Base-by-base conservation (phyloP, 2,113 vertebrate species). In the Ophthalmolycus amberensis region DNA sequence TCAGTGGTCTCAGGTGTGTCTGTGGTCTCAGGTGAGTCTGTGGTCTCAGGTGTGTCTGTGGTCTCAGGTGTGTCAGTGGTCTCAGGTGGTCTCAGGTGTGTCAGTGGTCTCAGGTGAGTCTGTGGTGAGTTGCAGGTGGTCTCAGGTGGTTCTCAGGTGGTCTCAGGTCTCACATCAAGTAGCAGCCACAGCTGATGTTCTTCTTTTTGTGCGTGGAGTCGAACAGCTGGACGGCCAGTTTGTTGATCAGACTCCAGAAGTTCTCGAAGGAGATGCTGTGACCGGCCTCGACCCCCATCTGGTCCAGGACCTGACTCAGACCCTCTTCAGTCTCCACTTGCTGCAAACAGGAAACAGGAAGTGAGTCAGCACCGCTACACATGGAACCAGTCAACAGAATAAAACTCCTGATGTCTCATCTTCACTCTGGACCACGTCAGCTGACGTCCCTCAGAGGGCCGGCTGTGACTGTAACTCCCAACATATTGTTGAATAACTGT, bases 241-340 rank as follows among this genome's bases (percentile, higher is more conserved):
- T 63, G 85, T 91, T 82, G 75, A 92, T 77, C 79, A 93, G 77
- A 5, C 15, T 72, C 90, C 92, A 93, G 88, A 93, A 80, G 72
- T 90, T 80, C 2, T 89, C 18, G 6, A 93, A 90, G 86, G 89
- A 86, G 72, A 93, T 71, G 83, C 71, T 75, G 46, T 92, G 58
- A 0, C 83, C 67, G 0, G 7, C 77, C 82, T 85, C 1, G 0
- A 92, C 75, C 0, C 40, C 85, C 88, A 92, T 91, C 89, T 90
- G 48, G 52, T 90, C 18, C 81, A 93, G 85, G 18, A 92, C 32
- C 79, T 68, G 38, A 37, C 8, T 62, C 77, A 93, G 69, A 5
- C 58, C 86, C 0, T 82, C 89, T 0, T 91, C 86, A 0, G 16
- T 65, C 42, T 89, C 85, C 81, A 74, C 46, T 0, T 15, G 59